These are phyloP conservation scores for Mionectes macconnelli DNA, from an alignment of 2,113 vertebrate species.

Conservation along the genomic window DNA sequence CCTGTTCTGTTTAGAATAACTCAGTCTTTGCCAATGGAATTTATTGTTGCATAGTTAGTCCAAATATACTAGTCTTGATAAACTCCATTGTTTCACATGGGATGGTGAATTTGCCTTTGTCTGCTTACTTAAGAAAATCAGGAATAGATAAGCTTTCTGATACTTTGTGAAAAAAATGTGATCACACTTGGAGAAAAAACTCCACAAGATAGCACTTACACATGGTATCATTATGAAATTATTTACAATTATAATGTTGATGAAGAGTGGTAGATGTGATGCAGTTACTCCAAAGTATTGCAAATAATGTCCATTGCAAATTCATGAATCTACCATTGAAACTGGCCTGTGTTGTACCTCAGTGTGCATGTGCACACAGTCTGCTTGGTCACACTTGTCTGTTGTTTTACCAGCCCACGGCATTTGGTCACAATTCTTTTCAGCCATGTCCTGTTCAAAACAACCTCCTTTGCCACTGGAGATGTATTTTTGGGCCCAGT, in stretches of 20 bases:
- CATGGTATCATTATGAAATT: neutral
- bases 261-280: neutral
- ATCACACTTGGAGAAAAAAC: neutral
- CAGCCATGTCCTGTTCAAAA: neutral
- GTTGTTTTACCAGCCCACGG: neutral
- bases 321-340: rapidly evolving
- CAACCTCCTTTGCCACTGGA: neutral
- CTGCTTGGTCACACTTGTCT: neutral
- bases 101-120: neutral
- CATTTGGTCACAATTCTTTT: neutral
- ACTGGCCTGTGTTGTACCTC: too few relatives aligned
- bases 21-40: neutral
- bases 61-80: neutral
- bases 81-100: neutral
- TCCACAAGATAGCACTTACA: neutral
- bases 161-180: neutral
- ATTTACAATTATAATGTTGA: neutral
- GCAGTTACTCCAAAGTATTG: neutral
- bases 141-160: neutral
- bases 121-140: neutral
- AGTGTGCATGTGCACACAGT: neutral
- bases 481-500: neutral
- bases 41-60: neutral
- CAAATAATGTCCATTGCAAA: neutral
- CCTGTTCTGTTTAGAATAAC: neutral